A percentile compares a stretch with the other conserved stretches of the same genome.
These are phyloP conservation scores for Sarcophaga subvicina DNA, from an alignment of 2,888 invertebrate species.

Conservation along the genomic window DNA sequence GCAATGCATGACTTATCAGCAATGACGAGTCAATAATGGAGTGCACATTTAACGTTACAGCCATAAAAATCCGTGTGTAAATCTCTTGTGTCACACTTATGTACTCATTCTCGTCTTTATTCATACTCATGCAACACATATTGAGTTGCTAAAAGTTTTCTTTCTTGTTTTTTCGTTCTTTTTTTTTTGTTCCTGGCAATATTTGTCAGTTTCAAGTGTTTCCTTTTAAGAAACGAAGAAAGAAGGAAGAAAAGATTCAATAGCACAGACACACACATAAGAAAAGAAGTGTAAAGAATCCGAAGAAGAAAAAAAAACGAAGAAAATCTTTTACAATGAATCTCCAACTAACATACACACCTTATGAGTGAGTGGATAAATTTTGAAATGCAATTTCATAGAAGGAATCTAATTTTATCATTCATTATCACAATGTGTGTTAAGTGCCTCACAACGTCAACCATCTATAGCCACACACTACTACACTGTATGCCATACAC, in stretches of 20 bases:
- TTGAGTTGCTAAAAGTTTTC: neutral
- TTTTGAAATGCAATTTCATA: constrained; percentile 58
- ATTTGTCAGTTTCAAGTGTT: neutral
- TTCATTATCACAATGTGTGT: constrained; percentile 80
- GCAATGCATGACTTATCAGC: neutral
- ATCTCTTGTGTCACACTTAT: neutral
- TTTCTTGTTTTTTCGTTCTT: neutral
- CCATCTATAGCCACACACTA: no score
- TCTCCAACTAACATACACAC: neutral
- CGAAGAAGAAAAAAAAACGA: neutral
- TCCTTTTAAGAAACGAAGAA: neutral
- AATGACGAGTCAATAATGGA: constrained; percentile 1
- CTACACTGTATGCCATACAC: neutral
- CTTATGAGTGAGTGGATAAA: constrained; percentile 46
- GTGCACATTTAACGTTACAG: constrained; percentile 9
- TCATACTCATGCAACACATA: neutral
- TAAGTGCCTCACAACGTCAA: constrained; percentile 75
- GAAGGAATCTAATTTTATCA: constrained; percentile 78
- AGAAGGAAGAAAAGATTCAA: neutral
- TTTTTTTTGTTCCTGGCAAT: neutral
- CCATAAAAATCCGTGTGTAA: neutral
- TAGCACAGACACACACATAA: neutral
- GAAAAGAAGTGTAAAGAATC: neutral
- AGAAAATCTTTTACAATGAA: neutral
- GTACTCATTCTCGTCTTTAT: neutral